Percentiles rank a stretch among this genome's conserved stretches.
These are phyloP conservation scores for Ochlodes sylvanus DNA, from an alignment of 2,888 invertebrate species.

Conservation along the genomic window DNA sequence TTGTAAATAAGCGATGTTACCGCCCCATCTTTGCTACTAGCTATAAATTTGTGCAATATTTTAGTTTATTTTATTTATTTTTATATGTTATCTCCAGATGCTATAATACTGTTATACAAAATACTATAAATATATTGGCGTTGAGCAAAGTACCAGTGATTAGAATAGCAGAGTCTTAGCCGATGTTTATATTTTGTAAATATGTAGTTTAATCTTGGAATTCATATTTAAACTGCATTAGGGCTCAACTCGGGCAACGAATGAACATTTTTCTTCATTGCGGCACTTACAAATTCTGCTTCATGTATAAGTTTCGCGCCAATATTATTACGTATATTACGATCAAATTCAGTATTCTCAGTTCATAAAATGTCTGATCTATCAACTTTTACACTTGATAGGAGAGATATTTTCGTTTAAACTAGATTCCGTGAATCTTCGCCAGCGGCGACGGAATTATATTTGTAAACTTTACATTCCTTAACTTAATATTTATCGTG, in stretches of 20 bases:
- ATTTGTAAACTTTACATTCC: conserved; percentile 50
- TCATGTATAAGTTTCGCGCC: conserved; percentile 22
- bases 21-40: conserved; percentile 23
- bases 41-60: conserved; percentile 46
- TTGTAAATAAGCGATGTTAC: conserved; percentile 12
- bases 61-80: conserved; percentile 32
- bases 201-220: conserved; percentile 23
- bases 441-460: not conserved
- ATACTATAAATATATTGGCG: conserved; percentile 34
- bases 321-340: conserved; percentile 23
- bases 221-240: not conserved
- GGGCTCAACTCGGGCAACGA: not conserved
- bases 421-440: not conserved
- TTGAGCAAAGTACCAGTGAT: conserved; percentile 16
- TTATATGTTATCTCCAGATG: conserved; percentile 10
- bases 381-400: conserved; percentile 9
- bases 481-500: conserved; percentile 43
- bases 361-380: conserved; percentile 10
- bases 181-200: conserved; percentile 27
- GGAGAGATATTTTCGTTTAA: not conserved
- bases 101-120: conserved; percentile 12
- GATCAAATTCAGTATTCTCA: not conserved
- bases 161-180: conserved; percentile 7
- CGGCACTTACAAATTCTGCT: not conserved
- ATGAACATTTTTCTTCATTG: not conserved